Conservation (phyloP, 2,797 vertebrate genomes). For the Scarus forsteni region DNA sequence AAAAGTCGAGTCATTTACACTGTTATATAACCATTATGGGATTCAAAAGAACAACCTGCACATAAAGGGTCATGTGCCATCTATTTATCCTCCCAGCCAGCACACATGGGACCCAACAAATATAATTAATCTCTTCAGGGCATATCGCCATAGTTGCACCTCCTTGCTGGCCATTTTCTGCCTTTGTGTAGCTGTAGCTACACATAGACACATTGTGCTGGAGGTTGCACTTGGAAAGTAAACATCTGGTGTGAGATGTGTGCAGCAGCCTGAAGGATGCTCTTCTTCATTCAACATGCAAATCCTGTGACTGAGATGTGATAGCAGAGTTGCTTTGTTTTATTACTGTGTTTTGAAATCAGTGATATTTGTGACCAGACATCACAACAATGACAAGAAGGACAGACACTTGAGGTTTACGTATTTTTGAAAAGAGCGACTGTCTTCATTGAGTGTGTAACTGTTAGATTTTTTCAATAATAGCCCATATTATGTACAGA, state of each 20-base stretch:
- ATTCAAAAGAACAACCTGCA: neutral
- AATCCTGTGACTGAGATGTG: conserved; percentile 45
- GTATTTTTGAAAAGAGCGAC: no score
- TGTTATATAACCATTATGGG: neutral
- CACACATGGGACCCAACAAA: conserved; percentile 2
- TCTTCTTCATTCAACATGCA: neutral
- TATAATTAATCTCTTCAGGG: conserved; percentile 4
- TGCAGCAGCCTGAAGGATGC: neutral
- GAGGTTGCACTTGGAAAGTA: neutral
- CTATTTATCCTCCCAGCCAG: conserved; percentile 3
- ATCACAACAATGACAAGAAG: no score
- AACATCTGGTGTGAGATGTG: conserved; percentile 9
- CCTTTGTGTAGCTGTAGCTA: neutral
- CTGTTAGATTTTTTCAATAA: no score
- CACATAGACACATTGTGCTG: conserved; percentile 1
- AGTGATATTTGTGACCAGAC: no score
- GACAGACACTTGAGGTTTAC: no score
- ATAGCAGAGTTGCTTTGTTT: conserved; percentile 7
- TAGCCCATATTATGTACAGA: no score
- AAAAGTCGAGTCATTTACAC: neutral
- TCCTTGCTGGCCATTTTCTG: neutral
- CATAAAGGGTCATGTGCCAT: neutral
- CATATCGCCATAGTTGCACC: neutral
- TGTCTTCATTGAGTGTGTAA: no score
- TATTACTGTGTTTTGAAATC: no score